Evolutionary conservation across 2,113 vertebrate species (phyloP), one percentile per base, ranked within the genome.

Genomic region (Phasianus colchicus): DNA sequence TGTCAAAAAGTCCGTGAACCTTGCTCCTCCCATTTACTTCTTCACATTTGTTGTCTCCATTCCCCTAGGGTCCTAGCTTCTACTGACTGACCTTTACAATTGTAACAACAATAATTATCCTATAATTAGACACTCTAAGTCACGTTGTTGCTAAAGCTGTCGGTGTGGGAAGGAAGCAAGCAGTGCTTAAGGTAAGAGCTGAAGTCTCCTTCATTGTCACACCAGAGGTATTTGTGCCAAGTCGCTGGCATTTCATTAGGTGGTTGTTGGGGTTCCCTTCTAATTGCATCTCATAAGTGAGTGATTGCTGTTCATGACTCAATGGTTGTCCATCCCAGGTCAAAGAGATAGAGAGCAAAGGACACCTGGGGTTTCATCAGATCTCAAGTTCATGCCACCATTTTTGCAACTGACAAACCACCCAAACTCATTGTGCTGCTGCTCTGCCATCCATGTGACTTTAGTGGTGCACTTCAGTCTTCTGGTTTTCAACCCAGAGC

Each of bases 31-130:
- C 50, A 91, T 76, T 95, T 96, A 80, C 94, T 92, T 55, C 80
- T 90, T 92, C 45, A 5, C 38, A 86, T 91, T 89, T 91, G 81
- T 92, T 90, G 90, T 93, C 94, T 96, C 85, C 67, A 32, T 95
- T 93, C 94, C 95, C 95, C 91, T 82, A 96, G 78, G 95, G 90
- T 96, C 94, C 78, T 83, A 47, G 75, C 95, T 96, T 96, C 94
- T 55, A 85, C 85, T 73, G 82, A 67, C 93, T 94, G 96, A 95
- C 96, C 95, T 96, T 94, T 76, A 86, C 61, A 92, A 88, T 94
- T 25, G 81, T 87, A 95, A 96, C 91, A 97, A 96, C 92, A 97
- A 67, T 90, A 93, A 97, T 96, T 96, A 97, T 95, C 67, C 92
- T 93, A 87, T 96, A 96, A 97, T 96, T 96, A 95, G 92, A 83